Evolutionary conservation across 2,113 vertebrate species (phyloP).

Genomic region (Archocentrus centrarchus): DNA sequence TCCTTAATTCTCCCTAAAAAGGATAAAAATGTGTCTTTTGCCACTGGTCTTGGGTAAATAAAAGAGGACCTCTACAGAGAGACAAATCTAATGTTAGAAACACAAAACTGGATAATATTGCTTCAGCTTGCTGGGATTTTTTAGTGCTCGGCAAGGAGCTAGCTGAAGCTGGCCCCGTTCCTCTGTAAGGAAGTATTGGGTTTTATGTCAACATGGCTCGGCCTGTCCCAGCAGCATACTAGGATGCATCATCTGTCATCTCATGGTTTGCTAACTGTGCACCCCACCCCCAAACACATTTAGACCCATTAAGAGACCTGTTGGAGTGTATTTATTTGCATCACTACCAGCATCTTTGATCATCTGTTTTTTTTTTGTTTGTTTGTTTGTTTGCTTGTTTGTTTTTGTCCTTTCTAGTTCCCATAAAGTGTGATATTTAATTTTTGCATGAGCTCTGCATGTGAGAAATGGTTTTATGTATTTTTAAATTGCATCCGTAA

Average conservation of each 20-base stretch:
- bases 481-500: not conserved
- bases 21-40: conserved; percentile 55
- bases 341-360: conserved; percentile 13
- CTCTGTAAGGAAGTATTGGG: conserved; percentile 83
- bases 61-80: conserved; percentile 64
- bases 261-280: conserved; percentile 65
- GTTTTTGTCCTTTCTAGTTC: not conserved
- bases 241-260: conserved; percentile 81
- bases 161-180: conserved; percentile 73
- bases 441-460: conserved; percentile 13
- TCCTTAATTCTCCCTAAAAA: conserved; percentile 56
- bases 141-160: conserved; percentile 66
- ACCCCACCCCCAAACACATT: conserved; percentile 29
- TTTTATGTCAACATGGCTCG: conserved; percentile 81
- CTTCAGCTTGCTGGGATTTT: conserved; percentile 73
- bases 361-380: not conserved
- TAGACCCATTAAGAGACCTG: conserved; percentile 60
- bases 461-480: not conserved
- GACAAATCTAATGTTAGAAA: conserved; percentile 73
- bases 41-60: conserved; percentile 57
- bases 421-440: conserved; percentile 46
- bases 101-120: conserved; percentile 74
- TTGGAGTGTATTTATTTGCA: conserved; percentile 56
- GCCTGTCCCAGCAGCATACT: conserved; percentile 76
- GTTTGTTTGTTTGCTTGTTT: too few species aligned